Conservation (phyloP, 2,797 vertebrate genomes). For the Tympanoctomys barrerae region DNA sequence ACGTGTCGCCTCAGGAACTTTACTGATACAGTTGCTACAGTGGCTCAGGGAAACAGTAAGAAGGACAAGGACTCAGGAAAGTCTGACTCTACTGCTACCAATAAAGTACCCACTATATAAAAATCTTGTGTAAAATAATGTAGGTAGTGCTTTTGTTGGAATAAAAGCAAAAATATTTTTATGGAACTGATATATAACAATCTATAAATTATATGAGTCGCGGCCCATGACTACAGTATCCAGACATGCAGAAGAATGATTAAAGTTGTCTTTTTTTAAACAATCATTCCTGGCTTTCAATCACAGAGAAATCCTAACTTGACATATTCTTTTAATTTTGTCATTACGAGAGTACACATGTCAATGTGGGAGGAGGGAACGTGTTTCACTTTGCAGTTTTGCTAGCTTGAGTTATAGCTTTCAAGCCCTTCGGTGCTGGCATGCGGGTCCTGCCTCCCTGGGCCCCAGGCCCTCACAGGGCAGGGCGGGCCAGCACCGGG, state of each 20-base stretch:
- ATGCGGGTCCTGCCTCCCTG: not conserved
- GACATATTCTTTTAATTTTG: slow-evolving; percentile 45
- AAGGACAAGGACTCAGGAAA: not conserved
- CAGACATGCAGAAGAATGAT: slow-evolving; percentile 42
- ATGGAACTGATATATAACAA: slow-evolving; percentile 23
- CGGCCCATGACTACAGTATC: slow-evolving; percentile 19
- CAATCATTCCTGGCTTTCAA: not conserved
- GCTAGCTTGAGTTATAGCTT: slow-evolving; percentile 59
- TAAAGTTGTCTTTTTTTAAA: not conserved
- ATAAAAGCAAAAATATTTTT: slow-evolving; percentile 48
- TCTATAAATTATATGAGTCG: slow-evolving; percentile 15
- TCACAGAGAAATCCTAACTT: slow-evolving; percentile 24
- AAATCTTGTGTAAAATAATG: slow-evolving; percentile 38
- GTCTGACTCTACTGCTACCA: not conserved
- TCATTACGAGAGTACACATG: slow-evolving; percentile 27
- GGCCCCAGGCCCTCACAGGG: not conserved
- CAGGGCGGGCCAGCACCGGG: not conserved
- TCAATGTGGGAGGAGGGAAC: slow-evolving; percentile 36
- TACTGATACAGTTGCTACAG: not conserved
- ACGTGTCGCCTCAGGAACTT: slow-evolving; percentile 7
- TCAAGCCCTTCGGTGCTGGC: slow-evolving; percentile 9
- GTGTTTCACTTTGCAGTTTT: slow-evolving; percentile 37
- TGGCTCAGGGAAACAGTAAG: not conserved
- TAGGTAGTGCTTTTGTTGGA: slow-evolving; percentile 2
- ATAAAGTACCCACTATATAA: not conserved